phyloP scores from a whole-genome alignment of 1,140 invertebrate species.

The Harlomillsia oculata region DNA sequence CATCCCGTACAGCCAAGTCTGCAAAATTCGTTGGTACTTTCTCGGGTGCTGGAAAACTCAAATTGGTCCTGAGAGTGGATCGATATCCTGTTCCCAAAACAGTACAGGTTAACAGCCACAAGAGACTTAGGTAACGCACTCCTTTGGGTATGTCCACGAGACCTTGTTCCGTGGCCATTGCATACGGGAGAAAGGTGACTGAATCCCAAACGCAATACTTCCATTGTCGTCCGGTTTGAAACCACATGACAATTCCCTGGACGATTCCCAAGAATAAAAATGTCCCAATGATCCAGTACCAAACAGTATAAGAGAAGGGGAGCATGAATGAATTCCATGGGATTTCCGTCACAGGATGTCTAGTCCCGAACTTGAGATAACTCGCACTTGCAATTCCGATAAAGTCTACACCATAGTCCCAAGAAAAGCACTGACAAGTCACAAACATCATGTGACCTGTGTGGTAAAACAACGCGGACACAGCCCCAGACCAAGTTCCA shows the following conservation, averaged over 20 bases:
- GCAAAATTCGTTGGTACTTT: not conserved
- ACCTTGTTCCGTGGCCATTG: constrained; percentile 9
- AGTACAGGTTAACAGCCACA: not conserved
- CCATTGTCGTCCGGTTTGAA: not conserved
- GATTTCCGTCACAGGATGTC: constrained; percentile 4
- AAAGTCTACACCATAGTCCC: constrained; percentile 2
- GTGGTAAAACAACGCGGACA: not conserved
- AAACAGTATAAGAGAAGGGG: not conserved
- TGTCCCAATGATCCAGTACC: not conserved
- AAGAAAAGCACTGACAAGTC: constrained; percentile 3
- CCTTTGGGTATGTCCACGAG: constrained; percentile 1
- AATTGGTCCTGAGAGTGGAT: not conserved
- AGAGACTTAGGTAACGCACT: not conserved
- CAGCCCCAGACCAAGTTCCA: not conserved
- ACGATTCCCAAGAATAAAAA: not conserved
- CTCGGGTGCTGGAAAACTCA: constrained; percentile 5
- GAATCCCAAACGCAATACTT: constrained; percentile 3
- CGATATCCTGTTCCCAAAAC: constrained; percentile 6
- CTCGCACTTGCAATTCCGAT: not conserved
- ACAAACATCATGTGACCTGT: not conserved
- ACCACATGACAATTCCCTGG: constrained; percentile 4
- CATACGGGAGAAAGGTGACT: not conserved
- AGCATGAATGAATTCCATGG: constrained; percentile 1
- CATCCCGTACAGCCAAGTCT: not conserved
- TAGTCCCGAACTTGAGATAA: constrained; percentile 1